Evolutionary conservation across 2,113 vertebrate genomes (phyloP), one percentile per base, ranked within the genome.

Genomic region (Girardinichthys multiradiatus): DNA sequence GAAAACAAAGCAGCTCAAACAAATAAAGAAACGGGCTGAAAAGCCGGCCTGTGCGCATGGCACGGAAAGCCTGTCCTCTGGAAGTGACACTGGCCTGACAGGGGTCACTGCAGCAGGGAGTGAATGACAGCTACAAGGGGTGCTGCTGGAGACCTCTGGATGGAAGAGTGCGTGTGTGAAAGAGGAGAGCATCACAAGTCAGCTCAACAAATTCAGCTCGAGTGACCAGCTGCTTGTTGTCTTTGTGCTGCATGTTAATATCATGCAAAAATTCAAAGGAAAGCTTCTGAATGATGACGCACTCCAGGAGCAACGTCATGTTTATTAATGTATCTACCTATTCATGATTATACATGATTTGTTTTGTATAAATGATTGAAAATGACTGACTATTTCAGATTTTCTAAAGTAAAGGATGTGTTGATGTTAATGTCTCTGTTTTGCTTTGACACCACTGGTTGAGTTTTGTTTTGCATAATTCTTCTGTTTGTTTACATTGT

Each of bases 51-150:
- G 87, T 74, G 73, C 76, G 86, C 68, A 74, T 31, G 63, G 54
- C 26, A 68, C 48, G 65, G 69, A 72, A 60, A 42, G 77, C 67
- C 60, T 42, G 11, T 64, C 67, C 65, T 68, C 60, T 27, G 8
- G 42, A 65, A 78, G 71, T 86, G 90, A 86, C 91, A 89, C 76
- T 19, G 79, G 80, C 69, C 85, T 91, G 91, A 91, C 90, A 92
- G 88, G 29, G 90, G 87, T 92, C 91, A 91, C 73, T 29, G 80
- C 29, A 58, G 75, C 33, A 2, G 72, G 60, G 81, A 74, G 28
- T 77, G 86, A 90, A 70, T 92, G 92, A 89, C 84, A 76, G 86
- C 33, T 78, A 87, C 86, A 91, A 74, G 68, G 74, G 35, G 33
- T 7, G 19, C 51, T 85, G 73, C 61, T 75, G 71, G 73, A 71